Conservation (phyloP, 1,140 invertebrate genomes). For the Plectrocnemia conspersa region DNA sequence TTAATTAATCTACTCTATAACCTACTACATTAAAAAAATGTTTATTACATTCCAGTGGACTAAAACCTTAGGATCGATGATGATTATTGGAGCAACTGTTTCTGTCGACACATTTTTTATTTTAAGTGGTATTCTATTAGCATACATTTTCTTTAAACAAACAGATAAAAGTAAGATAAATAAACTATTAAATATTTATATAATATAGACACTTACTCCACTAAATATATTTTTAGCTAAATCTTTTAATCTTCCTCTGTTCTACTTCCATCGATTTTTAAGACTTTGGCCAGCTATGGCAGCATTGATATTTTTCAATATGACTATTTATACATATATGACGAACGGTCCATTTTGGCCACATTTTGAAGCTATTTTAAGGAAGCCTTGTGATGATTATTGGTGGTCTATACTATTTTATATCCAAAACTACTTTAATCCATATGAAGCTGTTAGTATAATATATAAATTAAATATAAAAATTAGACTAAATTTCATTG, state of each 20-base stretch:
- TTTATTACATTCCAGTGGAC: no score
- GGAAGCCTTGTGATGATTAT: constrained; percentile 44
- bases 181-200: constrained; percentile 24
- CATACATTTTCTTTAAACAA: constrained; percentile 53
- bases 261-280: constrained; percentile 54
- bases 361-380: constrained; percentile 38
- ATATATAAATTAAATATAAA: no score
- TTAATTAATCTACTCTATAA: constrained; percentile 18
- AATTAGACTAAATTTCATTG: no score
- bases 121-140: constrained; percentile 54
- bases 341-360: constrained; percentile 57
- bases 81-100: constrained; percentile 43
- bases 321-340: constrained; percentile 53
- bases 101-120: constrained; percentile 56
- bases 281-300: constrained; percentile 58
- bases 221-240: background rate
- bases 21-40: constrained; percentile 18
- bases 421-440: constrained; percentile 52
- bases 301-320: constrained; percentile 52
- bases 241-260: constrained; percentile 40
- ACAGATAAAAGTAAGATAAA: constrained; percentile 45
- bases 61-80: no score
- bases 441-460: constrained; percentile 42
- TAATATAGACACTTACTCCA: background rate
- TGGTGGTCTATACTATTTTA: constrained; percentile 55